phyloP scores from a whole-genome alignment of 2,888 invertebrate species.

The Dryomyza anilis region DNA sequence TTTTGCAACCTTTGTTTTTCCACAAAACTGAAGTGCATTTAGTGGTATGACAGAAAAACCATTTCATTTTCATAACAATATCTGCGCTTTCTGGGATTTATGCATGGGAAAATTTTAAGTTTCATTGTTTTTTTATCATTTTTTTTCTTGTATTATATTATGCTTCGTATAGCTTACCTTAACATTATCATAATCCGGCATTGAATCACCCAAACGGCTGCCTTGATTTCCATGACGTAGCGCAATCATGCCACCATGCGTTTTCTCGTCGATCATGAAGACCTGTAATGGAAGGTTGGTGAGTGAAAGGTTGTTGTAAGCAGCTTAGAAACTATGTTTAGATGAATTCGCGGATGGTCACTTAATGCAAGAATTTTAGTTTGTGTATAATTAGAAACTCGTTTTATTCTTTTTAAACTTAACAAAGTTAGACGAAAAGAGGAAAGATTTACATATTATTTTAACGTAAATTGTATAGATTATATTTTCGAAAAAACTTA shows the following conservation, averaged over 20 bases:
- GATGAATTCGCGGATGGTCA: too few relatives aligned
- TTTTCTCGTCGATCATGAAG: slow-evolving; percentile 65
- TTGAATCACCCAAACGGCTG: slow-evolving; percentile 62
- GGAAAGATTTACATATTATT: too few relatives aligned
- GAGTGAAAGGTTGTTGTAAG: too few relatives aligned
- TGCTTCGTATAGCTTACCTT: slow-evolving; percentile 60
- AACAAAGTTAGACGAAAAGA: too few relatives aligned
- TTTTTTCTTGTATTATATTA: background rate
- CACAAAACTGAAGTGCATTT: slow-evolving; percentile 35
- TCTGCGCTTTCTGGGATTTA: slow-evolving; percentile 7
- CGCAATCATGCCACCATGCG: slow-evolving; percentile 64
- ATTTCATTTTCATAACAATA: slow-evolving; percentile 24
- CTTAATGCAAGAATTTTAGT: too few relatives aligned
- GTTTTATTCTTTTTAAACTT: too few relatives aligned
- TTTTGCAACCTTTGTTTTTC: slow-evolving; percentile 44
- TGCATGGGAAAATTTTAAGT: slow-evolving; percentile 32
- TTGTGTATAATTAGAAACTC: too few relatives aligned
- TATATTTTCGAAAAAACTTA: too few relatives aligned
- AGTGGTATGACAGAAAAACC: background rate
- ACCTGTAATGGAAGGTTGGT: slow-evolving; percentile 44
- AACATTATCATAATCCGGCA: slow-evolving; percentile 75
- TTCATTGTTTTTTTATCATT: slow-evolving; percentile 22
- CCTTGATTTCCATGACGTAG: slow-evolving; percentile 65
- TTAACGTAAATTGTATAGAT: too few relatives aligned
- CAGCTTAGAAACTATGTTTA: background rate